These are phyloP conservation scores for Argyresthia albistria DNA, from an alignment of 2,888 invertebrate species.

Conservation along the genomic window DNA sequence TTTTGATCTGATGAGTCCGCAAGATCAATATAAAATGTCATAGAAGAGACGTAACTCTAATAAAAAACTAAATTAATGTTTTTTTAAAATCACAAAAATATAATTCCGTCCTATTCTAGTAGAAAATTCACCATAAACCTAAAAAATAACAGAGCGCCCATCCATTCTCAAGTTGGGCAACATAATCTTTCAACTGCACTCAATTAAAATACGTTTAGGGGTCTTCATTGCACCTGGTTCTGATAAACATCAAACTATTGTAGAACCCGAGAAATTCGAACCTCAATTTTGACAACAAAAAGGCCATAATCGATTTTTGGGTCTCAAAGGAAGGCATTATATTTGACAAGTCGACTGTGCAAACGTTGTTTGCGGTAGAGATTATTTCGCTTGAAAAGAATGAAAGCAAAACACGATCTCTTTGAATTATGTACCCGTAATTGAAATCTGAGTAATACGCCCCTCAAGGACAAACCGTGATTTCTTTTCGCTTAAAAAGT, in stretches of 20 bases:
- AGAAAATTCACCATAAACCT: not conserved
- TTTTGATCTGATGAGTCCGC: no score
- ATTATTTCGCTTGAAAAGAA: slow-evolving; percentile 72
- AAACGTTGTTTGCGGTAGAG: slow-evolving; percentile 67
- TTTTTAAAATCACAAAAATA: not conserved
- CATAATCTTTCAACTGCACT: slow-evolving; percentile 28
- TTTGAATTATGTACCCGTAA: slow-evolving; percentile 56
- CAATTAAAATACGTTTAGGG: slow-evolving; percentile 65
- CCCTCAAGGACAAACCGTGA: slow-evolving; percentile 42
- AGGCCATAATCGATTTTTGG: slow-evolving; percentile 68
- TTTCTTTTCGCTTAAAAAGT: slow-evolving; percentile 22
- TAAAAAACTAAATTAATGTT: no score
- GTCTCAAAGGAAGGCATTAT: slow-evolving; percentile 61
- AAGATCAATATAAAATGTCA: no score
- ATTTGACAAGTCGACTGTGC: slow-evolving; percentile 69
- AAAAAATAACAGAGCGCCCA: slow-evolving; percentile 7
- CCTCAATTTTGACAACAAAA: slow-evolving; percentile 72
- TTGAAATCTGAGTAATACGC: slow-evolving; percentile 56
- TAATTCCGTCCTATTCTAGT: not conserved
- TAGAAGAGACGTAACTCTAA: no score
- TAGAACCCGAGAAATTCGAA: slow-evolving; percentile 63
- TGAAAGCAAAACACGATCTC: slow-evolving; percentile 67
- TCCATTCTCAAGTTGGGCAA: slow-evolving; percentile 11
- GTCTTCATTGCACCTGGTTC: slow-evolving; percentile 48
- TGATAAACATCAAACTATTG: slow-evolving; percentile 69